Evolutionary conservation across 2,888 invertebrate genomes (phyloP), one percentile per base, ranked within the genome.

Genomic region (Tenthredo amoena): DNA sequence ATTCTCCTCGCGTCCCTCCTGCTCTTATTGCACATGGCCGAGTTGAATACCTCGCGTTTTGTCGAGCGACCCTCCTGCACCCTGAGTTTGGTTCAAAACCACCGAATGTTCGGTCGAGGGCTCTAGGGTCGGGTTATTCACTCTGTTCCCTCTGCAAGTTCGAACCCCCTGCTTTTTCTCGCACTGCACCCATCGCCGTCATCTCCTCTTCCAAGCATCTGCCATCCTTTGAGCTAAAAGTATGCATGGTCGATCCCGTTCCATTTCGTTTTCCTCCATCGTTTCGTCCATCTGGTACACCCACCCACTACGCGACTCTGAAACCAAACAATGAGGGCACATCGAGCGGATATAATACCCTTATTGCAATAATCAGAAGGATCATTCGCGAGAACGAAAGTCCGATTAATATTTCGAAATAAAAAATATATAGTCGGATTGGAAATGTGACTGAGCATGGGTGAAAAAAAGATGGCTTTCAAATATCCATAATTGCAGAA

Each of bases 121-220:
- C 55, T 50, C 21, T 18, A 47, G 71, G 71, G 71, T 34, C 74
- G 55, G 50, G 79, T 58, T 79, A 79, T 79, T 58, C 79, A 79
- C 47, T 55, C 55, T 6, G 58, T 79, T n/a, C 79, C 21, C 58
- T 55, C 79, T 1, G 62, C 26, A 31, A 55, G 79, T 58, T 55
- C 58, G 58, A 58, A 79, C 79, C 81, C 81, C 62, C 81, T 58
- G n/a, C 6, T 26, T 40, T 21, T n/a, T 26, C 37, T 40, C 81
- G 31, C 77, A 15, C 77, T 40, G 18, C 62, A 40, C 21, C 21
- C 62, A 26, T 77, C 26, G 47, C 76, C 76, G 7, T 15, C 47
- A 26, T 50, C 31, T 12, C n/a, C 58, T 21, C 37, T 34, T 21
- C 50, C 81, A 26, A 50, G 50, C 62, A 62, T 81, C 58, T 81